These are phyloP conservation scores for Xerus inauris DNA, from an alignment of 2,113 vertebrate genomes.

Conservation along the genomic window DNA sequence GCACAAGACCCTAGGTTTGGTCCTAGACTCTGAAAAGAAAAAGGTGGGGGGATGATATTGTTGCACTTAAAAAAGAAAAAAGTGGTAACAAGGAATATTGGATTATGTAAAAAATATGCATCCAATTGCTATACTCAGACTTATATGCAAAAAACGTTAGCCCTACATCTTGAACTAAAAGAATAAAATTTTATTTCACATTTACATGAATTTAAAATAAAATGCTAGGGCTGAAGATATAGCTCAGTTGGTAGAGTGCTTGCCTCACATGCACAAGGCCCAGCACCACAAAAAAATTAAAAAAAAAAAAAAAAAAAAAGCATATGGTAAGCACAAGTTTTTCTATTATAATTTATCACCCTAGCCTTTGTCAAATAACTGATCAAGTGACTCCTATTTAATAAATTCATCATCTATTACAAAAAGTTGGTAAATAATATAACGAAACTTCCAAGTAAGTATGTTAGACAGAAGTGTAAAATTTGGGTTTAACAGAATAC, in stretches of 20 bases:
- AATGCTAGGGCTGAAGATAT: no score
- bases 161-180: not conserved
- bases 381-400: not conserved
- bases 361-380: conserved; percentile 4
- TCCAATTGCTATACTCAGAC: not conserved
- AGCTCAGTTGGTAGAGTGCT: no score
- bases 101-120: not conserved
- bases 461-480: not conserved
- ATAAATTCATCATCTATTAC: not conserved
- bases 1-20: no score
- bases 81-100: not conserved
- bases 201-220: conserved; percentile 39
- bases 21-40: no score
- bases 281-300: no score
- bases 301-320: no score
- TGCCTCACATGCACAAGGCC: no score
- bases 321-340: not conserved
- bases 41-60: not conserved
- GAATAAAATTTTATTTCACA: not conserved
- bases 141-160: not conserved
- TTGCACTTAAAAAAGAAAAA: not conserved
- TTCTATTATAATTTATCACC: conserved; percentile 7
- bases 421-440: conserved; percentile 46
- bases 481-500: conserved; percentile 78
- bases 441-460: not conserved